These are phyloP conservation scores for Ophiothrix spiculata DNA, from an alignment of 35 echinoderm and acorn worm genomes.

Conservation along the genomic window DNA sequence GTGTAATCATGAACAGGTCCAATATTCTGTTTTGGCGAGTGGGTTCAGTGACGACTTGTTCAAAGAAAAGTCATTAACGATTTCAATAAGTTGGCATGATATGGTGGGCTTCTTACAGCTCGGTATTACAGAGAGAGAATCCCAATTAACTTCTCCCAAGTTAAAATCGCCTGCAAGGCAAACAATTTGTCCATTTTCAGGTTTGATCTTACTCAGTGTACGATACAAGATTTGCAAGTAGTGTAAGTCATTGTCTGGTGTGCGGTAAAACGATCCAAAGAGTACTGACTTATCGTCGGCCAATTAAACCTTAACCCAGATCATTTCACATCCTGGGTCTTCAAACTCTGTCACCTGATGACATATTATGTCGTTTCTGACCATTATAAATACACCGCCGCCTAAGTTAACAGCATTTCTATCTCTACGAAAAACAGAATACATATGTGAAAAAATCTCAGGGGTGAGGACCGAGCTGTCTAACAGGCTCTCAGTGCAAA, in stretches of 20 bases:
- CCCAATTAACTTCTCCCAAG: no score
- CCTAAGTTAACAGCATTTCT: neutral
- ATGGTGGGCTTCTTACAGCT: no score
- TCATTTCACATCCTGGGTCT: constrained; percentile 32
- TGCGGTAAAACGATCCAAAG: constrained; percentile 10
- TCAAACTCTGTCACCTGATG: constrained; percentile 14
- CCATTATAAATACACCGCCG: constrained; percentile 7
- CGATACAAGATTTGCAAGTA: neutral
- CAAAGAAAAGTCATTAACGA: no score
- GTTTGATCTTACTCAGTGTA: neutral
- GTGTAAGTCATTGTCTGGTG: neutral
- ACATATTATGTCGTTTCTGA: constrained; percentile 21
- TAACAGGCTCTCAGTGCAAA: neutral
- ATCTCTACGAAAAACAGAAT: neutral
- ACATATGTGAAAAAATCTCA: neutral
- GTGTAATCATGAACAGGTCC: no score
- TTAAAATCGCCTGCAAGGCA: constrained; percentile 3
- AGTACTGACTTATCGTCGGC: neutral
- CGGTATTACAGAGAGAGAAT: no score
- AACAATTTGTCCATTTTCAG: neutral
- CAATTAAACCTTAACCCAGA: constrained; percentile 13
- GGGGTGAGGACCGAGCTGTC: neutral
- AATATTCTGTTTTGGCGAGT: no score
- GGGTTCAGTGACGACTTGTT: no score
- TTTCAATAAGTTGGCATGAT: no score